phyloP scores from a whole-genome alignment of 2,113 vertebrate species.

The Apistogramma diplotaenia region DNA sequence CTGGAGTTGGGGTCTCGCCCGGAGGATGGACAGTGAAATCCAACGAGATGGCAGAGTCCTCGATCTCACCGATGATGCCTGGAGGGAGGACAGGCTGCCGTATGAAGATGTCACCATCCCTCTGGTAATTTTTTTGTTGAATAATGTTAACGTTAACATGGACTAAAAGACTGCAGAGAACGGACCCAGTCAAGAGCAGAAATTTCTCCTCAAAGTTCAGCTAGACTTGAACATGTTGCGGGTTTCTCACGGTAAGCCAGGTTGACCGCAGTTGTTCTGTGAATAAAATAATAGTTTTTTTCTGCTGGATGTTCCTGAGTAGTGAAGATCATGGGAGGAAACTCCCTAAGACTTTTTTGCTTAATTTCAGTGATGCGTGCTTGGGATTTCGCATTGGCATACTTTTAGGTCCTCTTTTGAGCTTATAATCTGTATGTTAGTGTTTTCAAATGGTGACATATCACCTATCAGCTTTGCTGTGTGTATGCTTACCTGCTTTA shows the following conservation, averaged over 20 bases:
- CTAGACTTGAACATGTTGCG: no score
- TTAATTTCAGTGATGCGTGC: neutral
- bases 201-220: neutral
- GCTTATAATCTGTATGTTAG: neutral
- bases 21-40: slow-evolving; percentile 93
- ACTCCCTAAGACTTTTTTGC: neutral
- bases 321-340: no score
- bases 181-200: neutral
- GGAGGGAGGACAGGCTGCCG: slow-evolving; percentile 93
- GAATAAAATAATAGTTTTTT: neutral
- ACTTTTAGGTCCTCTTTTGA: neutral
- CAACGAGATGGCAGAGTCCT: slow-evolving; percentile 94
- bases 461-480: neutral
- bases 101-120: slow-evolving; percentile 97
- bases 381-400: neutral
- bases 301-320: neutral
- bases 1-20: no score
- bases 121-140: slow-evolving; percentile 75
- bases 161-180: no score
- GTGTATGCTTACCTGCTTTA: neutral
- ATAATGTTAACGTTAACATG: neutral
- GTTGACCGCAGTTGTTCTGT: no score
- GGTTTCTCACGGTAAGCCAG: neutral
- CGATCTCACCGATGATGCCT: slow-evolving; percentile 95
- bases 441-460: no score